Evolutionary conservation across 1,140 invertebrate species (phyloP), one percentile per base, ranked within the genome.

Genomic region (Drosophila sp.): DNA sequence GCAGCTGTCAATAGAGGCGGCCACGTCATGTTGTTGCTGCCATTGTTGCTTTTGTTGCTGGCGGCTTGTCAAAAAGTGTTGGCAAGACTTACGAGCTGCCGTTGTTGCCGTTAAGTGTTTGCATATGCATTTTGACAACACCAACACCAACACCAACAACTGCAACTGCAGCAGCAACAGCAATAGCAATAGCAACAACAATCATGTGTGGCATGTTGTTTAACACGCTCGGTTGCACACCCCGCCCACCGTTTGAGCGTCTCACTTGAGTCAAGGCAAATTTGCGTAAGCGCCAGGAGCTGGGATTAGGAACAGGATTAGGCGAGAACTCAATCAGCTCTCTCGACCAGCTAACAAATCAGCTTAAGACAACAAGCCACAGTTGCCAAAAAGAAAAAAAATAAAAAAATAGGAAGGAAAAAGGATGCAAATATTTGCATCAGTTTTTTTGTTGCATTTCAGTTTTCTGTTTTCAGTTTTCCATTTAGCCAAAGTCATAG

Each of bases 301-400:
- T 38, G n/a, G 36, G 36, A 38, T 38, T 38, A 38, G n/a, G 36
- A 11, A 29, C 40, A 7, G 56, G 54, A 72, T 66, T 65, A 58
- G 46, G 1, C n/a, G 25, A 50, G 41, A 50, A 87, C 82, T 87
- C 81, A 84, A 84, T 84, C 81, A 84, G 80, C 57, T 72, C 81
- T 86, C 77, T 73, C 70, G 58, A 73, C 70, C 46, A 67, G 69
- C 83, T 66, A 87, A 86, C 83, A 87, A 87, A 87, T 87, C 83
- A 87, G 84, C 84, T 80, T 89, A 89, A 89, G 83, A 89, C 78
- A 87, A 89, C 83, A 86, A 29, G 7, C 41, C 65, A 40, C 32
- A 63, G 25, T 18, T 56, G 21, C 65, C 61, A 50, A 29, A 4
- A 18, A 0, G 0, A 16, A 14, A 14, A 21, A 51, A 25, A 27